Conservation (phyloP, 2,113 vertebrate species). For the Catharus bicknelli region DNA sequence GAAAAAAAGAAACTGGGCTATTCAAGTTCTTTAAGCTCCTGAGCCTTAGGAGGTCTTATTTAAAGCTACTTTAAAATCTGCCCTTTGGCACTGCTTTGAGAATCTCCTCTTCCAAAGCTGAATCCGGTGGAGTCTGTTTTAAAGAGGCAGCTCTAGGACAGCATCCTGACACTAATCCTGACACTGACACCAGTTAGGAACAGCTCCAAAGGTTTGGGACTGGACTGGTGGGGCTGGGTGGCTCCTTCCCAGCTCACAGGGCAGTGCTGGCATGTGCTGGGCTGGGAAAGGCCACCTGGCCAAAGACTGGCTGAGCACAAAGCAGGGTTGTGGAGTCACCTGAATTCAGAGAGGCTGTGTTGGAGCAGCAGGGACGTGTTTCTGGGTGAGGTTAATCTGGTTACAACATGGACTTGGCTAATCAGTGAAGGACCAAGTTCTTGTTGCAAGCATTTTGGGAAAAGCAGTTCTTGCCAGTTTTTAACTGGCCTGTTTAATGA, state of each 20-base stretch:
- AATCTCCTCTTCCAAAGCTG: not conserved
- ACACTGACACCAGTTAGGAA: not conserved
- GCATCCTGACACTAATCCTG: not conserved
- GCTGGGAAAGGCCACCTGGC: not conserved
- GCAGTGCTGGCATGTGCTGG: not conserved
- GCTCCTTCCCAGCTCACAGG: not conserved
- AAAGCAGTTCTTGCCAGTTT: not conserved
- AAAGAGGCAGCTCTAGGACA: not conserved
- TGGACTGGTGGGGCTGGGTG: rapidly evolving
- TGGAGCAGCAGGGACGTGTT: not conserved
- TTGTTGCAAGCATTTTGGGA: not conserved
- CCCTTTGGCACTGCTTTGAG: conserved; percentile 65
- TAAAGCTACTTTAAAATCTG: conserved; percentile 72
- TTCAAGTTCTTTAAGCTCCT: conserved; percentile 58
- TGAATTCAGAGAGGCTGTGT: rapidly evolving
- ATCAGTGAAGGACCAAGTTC: not conserved
- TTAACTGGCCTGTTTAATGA: not conserved
- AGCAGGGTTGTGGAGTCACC: not conserved
- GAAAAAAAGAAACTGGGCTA: not conserved
- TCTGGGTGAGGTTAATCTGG: not conserved
- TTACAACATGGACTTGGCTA: not conserved
- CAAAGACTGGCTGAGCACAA: not conserved
- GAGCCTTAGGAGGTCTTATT: conserved; percentile 65
- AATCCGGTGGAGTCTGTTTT: not conserved
- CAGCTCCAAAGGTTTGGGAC: not conserved